These are phyloP conservation scores for Neoarius graeffei DNA, from an alignment of 2,113 vertebrate genomes.

Conservation along the genomic window DNA sequence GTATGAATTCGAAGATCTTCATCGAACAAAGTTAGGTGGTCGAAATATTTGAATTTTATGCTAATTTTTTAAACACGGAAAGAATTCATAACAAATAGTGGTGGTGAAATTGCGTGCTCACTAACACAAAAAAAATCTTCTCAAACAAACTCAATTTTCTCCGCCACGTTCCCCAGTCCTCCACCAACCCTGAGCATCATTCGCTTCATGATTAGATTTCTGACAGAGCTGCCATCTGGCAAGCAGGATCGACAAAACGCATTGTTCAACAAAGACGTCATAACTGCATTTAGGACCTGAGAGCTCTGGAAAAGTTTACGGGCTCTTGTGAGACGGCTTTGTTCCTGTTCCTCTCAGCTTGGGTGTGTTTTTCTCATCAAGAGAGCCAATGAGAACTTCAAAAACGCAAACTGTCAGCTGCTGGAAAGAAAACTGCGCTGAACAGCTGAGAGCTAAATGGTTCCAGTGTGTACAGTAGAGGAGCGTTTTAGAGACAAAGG, in stretches of 20 bases:
- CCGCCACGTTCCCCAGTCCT: not conserved
- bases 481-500: slow-evolving; percentile 17
- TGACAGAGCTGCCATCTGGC: not conserved
- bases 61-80: not conserved
- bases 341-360: not conserved
- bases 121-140: not conserved
- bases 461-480: slow-evolving; percentile 29
- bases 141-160: not conserved
- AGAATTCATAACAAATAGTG: too few relatives aligned
- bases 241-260: not conserved
- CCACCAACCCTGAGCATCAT: not conserved
- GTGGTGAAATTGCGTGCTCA: not conserved
- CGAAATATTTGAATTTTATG: not conserved
- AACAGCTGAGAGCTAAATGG: slow-evolving; percentile 34
- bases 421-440: not conserved
- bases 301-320: slow-evolving; percentile 15
- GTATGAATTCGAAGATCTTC: not conserved
- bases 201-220: slow-evolving; percentile 4
- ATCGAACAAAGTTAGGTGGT: not conserved
- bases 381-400: not conserved
- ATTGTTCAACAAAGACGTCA: not conserved
- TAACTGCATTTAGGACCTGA: not conserved
- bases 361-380: slow-evolving; percentile 16
- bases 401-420: not conserved
- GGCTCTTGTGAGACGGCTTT: not conserved